Evolutionary conservation across 2,888 invertebrate species (phyloP).

Genomic region (Sesia apiformis): DNA sequence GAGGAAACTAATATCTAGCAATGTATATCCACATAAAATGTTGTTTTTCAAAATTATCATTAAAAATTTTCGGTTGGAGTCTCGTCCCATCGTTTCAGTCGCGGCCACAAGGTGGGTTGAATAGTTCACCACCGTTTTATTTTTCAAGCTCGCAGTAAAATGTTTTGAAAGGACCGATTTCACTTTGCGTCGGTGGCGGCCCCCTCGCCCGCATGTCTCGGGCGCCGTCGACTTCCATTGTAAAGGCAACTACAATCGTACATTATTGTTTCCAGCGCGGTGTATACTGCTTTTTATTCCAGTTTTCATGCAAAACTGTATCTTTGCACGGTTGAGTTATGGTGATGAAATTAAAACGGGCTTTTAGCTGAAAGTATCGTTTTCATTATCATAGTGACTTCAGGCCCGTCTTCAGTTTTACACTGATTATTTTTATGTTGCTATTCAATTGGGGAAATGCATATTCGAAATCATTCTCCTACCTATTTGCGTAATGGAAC

Average conservation of each 20-base stretch:
- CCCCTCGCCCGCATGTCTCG: constrained; percentile 48
- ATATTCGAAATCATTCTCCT: too few relatives aligned
- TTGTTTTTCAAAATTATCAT: too few relatives aligned
- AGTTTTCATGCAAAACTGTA: constrained; percentile 54
- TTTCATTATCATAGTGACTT: not conserved
- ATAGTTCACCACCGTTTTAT: constrained; percentile 53
- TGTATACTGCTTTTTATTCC: constrained; percentile 59
- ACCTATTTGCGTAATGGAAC: too few relatives aligned
- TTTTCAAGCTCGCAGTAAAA: constrained; percentile 57
- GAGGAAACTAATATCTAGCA: too few relatives aligned
- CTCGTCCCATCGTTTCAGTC: constrained; percentile 6
- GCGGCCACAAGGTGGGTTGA: constrained; percentile 31
- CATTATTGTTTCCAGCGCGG: constrained; percentile 64
- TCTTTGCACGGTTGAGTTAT: constrained; percentile 58
- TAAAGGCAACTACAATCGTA: constrained; percentile 64
- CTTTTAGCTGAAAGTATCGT: constrained; percentile 32
- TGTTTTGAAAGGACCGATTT: constrained; percentile 73
- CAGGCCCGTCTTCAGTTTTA: not conserved
- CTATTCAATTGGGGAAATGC: not conserved
- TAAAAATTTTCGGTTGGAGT: not conserved
- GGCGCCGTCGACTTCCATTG: constrained; percentile 38
- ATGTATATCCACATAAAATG: too few relatives aligned
- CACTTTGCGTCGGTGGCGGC: constrained; percentile 47
- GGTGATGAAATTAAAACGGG: constrained; percentile 64
- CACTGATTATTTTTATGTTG: constrained; percentile 1